These are phyloP conservation scores for Pasiphila rectangulata DNA, from an alignment of 2,888 invertebrate species.

Conservation along the genomic window DNA sequence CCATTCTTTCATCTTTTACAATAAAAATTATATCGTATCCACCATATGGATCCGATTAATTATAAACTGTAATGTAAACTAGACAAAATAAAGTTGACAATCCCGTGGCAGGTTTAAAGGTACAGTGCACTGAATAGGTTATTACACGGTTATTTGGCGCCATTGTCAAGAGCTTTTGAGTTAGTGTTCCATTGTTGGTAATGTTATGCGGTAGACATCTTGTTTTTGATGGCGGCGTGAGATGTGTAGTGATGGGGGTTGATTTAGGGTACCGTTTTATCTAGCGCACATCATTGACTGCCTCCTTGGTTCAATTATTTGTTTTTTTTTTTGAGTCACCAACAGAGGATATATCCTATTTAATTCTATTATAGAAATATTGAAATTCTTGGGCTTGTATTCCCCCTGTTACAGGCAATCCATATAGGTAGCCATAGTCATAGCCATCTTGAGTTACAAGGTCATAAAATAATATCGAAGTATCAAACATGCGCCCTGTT, in stretches of 20 bases:
- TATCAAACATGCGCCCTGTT: too few species aligned
- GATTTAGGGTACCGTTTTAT: slow-evolving; percentile 14
- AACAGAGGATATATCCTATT: too few species aligned
- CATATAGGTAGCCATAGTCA: too few species aligned
- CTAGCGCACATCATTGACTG: neutral
- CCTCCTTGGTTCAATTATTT: too few species aligned
- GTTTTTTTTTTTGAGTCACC: too few species aligned
- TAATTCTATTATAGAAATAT: too few species aligned
- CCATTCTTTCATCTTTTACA: slow-evolving; percentile 32
- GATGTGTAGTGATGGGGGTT: slow-evolving; percentile 33
- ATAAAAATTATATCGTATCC: slow-evolving; percentile 16
- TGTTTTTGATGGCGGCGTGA: slow-evolving; percentile 48
- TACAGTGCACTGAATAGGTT: slow-evolving; percentile 63
- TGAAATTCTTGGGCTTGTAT: too few species aligned
- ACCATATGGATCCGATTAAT: neutral
- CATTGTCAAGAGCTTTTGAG: slow-evolving; percentile 57
- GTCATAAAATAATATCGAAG: too few species aligned
- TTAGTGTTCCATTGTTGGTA: slow-evolving; percentile 55
- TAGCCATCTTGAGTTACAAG: too few species aligned
- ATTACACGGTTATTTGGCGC: slow-evolving; percentile 75
- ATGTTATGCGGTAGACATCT: slow-evolving; percentile 72
- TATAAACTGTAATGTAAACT: neutral
- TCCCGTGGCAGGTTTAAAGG: neutral
- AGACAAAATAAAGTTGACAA: slow-evolving; percentile 1
- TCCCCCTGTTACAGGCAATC: too few species aligned